Evolutionary conservation across 1,140 invertebrate genomes (phyloP), one percentile per base, ranked within the genome.

Genomic region (Lucilia sericata): DNA sequence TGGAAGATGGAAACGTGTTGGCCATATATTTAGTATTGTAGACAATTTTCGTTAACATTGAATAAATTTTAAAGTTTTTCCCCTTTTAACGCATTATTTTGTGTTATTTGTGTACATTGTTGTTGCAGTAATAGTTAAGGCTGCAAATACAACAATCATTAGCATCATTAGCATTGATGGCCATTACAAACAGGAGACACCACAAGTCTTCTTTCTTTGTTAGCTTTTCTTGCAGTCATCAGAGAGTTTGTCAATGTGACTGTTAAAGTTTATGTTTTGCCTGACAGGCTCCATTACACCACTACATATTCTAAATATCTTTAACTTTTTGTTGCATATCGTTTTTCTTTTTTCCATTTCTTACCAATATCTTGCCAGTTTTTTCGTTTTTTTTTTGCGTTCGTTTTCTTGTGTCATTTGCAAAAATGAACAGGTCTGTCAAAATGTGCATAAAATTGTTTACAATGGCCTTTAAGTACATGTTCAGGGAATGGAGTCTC

Each of bases 251-350:
- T 80, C 76, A 80, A 80, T 49, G 76, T 80, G 76, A 80, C 76
- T 80, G 76, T 80, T 80, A 80, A 80, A 80, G 76, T 80, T 80
- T 80, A 80, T 80, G 76, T 80, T 80, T 80, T 80, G 76, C 76
- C 76, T 80, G 76, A 80, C 76, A 80, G 76, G 76, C 76, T 80
- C 76, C 76, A 80, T 80, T 80, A 80, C 76, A 80, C 42, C 76
- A 78, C 36, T 47, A 80, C 76, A 80, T 80, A 80, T 80, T 80
- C 76, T 51, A 80, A 80, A 80, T 80, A 80, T 21, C 76, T 80
- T 51, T 2, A 49, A 25, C n/a, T 80, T 49, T 3, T 25, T 49
- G 42, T 49, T 36, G 74, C 10, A 42, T 42, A 42, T 80, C 17
- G 51, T 25, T 49, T 17, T 49, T 36, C 49, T 19, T 49, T n/a